Evolutionary conservation across 1,140 invertebrate species (phyloP), one percentile per base, ranked within the genome.

Genomic region (Ladona fulva): DNA sequence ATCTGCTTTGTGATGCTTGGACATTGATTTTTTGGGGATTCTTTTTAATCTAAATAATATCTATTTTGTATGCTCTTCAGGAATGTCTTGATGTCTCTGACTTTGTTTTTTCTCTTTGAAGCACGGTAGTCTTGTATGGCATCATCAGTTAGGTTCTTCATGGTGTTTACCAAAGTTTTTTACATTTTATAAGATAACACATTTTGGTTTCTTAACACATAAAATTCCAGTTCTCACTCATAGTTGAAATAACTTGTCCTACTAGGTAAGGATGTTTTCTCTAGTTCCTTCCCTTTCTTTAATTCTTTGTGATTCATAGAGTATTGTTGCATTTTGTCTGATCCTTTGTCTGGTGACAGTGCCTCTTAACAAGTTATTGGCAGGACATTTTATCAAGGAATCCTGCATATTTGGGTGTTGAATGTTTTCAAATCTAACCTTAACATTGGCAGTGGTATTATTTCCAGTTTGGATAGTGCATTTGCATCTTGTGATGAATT

Each of bases 21-120:
- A 76, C 8, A 76, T 19, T 76, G 25, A 25, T 25, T 25, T 76
- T 14, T 76, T 25, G 42, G 42, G 75, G 42, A 42, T 37, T 37
- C 24, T 25, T 75, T 76, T 76, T 29, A 76, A n/a, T 37, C 75
- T 76, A 76, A 25, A 76, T 66, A 66, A 66, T 66, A 66, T 12
- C 52, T 44, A 52, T 37, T 76, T 52, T 44, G 52, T 66, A 66
- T 66, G 52, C 3, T 66, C 52, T 66, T 66, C 52, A 6, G 52
- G 52, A 66, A 66, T 66, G 52, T 66, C 52, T 66, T 66, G 14
- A 19, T 16, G n/a, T 66, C 16, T 66, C 52, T 66, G 16, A 19
- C n/a, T 16, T 66, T 66, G 16, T 22, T 66, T 66, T 66, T 66
- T 66, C 52, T 66, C 52, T 66, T 66, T 66, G 52, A 66, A 66